These are phyloP conservation scores for Andrena chrysosceles DNA, from an alignment of 2,888 invertebrate genomes.

Conservation along the genomic window DNA sequence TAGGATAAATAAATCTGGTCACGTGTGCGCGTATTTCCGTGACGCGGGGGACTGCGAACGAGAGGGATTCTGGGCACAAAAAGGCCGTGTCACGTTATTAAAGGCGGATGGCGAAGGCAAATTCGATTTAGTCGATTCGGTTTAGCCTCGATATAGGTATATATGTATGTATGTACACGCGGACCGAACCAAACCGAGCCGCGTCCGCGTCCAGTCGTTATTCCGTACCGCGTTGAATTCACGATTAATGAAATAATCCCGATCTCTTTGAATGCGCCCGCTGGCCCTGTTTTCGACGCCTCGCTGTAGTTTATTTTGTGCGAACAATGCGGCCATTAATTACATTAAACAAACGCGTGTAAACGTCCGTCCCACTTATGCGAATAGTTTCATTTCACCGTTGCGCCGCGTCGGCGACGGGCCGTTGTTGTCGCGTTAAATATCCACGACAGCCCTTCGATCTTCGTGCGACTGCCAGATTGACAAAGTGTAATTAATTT, in stretches of 20 bases:
- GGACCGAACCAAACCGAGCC: not conserved
- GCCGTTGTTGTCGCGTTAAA: constrained; percentile 43
- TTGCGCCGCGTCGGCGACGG: not conserved
- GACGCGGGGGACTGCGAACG: constrained; percentile 3
- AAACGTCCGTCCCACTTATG: constrained; percentile 42
- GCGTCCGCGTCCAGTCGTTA: not conserved
- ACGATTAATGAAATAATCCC: constrained; percentile 63
- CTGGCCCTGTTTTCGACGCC: constrained; percentile 21
- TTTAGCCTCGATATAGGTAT: not conserved
- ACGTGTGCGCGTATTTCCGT: constrained; percentile 35
- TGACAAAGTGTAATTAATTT: constrained; percentile 42
- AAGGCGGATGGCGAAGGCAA: constrained; percentile 29
- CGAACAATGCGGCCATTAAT: constrained; percentile 63
- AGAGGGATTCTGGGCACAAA: not conserved
- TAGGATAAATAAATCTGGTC: constrained; percentile 53
- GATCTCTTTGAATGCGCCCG: constrained; percentile 47
- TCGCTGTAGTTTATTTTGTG: constrained; percentile 53
- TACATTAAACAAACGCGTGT: constrained; percentile 62
- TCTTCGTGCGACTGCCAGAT: constrained; percentile 4
- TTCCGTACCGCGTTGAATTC: constrained; percentile 50
- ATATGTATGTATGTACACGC: not conserved
- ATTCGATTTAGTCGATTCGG: constrained; percentile 56
- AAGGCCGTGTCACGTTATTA: constrained; percentile 47
- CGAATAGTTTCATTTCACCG: constrained; percentile 62
- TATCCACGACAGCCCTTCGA: constrained; percentile 31